phyloP scores from a whole-genome alignment of 2,888 invertebrate species.

The Metacarcinus magister region DNA sequence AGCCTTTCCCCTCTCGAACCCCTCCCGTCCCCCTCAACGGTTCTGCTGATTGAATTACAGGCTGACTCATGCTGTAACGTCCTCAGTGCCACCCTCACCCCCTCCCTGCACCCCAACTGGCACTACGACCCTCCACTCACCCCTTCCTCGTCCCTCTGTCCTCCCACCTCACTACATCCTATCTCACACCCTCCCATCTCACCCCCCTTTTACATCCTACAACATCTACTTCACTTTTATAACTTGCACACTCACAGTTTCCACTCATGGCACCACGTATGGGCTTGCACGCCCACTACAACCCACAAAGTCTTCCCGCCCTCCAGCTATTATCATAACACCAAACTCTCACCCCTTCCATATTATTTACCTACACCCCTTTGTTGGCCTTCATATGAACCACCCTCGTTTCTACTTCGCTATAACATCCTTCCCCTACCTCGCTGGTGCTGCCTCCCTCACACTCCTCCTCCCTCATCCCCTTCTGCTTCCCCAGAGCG shows the following conservation, averaged over 20 bases:
- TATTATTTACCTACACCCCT: background rate
- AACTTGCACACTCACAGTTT: background rate
- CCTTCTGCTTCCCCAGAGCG: background rate
- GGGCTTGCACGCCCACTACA: background rate
- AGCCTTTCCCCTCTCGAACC: background rate
- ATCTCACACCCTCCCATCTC: background rate
- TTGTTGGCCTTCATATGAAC: background rate
- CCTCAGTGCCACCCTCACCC: background rate
- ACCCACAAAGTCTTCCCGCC: background rate
- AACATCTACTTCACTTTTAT: background rate
- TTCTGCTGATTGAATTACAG: constrained; percentile 65
- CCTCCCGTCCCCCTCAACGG: constrained; percentile 47
- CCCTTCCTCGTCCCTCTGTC: background rate
- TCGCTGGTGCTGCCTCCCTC: background rate
- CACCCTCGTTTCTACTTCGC: background rate
- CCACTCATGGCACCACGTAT: background rate
- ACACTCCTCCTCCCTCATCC: background rate
- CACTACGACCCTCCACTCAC: background rate
- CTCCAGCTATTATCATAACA: background rate
- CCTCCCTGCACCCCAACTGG: background rate
- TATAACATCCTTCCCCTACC: background rate
- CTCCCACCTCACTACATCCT: background rate
- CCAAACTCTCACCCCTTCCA: background rate
- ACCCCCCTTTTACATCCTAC: background rate
- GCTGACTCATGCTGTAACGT: constrained; percentile 60